Evolutionary conservation across 1,140 invertebrate genomes (phyloP).

Genomic region (Aphelenchoides avenae): DNA sequence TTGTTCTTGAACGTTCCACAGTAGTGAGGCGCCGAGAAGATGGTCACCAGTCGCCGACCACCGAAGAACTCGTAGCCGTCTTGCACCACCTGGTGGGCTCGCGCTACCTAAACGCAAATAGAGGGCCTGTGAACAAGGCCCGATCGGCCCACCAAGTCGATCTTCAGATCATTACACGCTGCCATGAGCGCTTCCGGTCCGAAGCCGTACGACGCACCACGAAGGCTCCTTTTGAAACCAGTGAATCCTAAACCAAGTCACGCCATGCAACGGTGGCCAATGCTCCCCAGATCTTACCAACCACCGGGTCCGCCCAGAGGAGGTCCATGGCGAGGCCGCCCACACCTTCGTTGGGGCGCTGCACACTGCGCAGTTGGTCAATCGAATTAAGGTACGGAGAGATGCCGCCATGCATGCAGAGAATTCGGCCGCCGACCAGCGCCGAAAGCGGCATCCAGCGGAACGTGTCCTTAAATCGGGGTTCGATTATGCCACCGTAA

Average conservation of each 20-base stretch:
- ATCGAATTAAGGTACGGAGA: constrained; percentile 70
- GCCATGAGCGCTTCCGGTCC: not conserved
- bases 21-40: not conserved
- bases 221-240: constrained; percentile 1
- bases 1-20: constrained; percentile 74
- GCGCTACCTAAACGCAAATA: too few relatives aligned
- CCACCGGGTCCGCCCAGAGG: constrained; percentile 17
- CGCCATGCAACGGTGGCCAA: too few relatives aligned
- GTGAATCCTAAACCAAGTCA: too few relatives aligned
- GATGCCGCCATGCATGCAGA: constrained; percentile 69
- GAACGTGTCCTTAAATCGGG: constrained; percentile 62
- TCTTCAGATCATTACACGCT: constrained; percentile 1
- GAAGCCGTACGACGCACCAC: constrained; percentile 6
- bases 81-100: constrained; percentile 9
- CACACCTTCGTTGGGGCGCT: constrained; percentile 62
- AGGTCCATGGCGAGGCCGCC: constrained; percentile 29
- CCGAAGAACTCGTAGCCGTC: too few relatives aligned
- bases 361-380: constrained; percentile 59
- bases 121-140: too few relatives aligned
- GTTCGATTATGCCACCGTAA: too few relatives aligned
- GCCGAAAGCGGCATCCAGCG: constrained; percentile 66
- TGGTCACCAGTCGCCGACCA: too few relatives aligned
- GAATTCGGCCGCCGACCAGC: constrained; percentile 68
- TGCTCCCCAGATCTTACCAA: too few relatives aligned
- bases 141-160: constrained; percentile 7